These are phyloP conservation scores for Bellardia pandia DNA, from an alignment of 2,888 invertebrate species.

Conservation along the genomic window DNA sequence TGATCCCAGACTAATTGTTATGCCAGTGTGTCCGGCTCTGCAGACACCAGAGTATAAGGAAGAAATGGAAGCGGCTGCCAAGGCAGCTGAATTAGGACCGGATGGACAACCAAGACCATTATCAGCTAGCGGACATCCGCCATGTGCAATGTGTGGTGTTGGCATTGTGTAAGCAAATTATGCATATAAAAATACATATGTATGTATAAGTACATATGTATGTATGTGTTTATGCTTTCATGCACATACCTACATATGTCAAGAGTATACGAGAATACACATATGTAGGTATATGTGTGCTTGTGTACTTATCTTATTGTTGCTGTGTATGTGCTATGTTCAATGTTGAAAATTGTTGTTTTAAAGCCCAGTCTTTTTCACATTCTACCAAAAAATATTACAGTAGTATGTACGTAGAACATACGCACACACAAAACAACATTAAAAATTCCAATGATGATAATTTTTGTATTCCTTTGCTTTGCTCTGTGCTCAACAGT, in stretches of 20 bases:
- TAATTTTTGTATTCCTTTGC: constrained; percentile 38
- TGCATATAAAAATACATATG: constrained; percentile 66
- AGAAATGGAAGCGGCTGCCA: constrained; percentile 82
- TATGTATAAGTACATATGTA: background rate
- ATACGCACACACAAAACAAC: constrained; percentile 21
- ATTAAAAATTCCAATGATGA: constrained; percentile 59
- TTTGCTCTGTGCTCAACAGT: background rate
- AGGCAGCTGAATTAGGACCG: constrained; percentile 78
- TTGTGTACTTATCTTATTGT: constrained; percentile 27
- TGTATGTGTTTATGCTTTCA: constrained; percentile 19
- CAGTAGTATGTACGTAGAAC: background rate
- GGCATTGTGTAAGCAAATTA: constrained; percentile 83
- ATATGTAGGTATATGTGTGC: constrained; percentile 18
- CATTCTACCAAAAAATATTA: background rate
- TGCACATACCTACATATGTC: background rate
- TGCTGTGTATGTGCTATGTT: constrained; percentile 41
- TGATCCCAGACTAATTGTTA: constrained; percentile 82
- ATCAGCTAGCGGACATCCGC: constrained; percentile 82
- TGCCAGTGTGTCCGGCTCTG: constrained; percentile 82
- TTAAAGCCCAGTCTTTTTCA: constrained; percentile 14
- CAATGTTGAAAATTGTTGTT: constrained; percentile 45
- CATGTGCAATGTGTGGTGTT: constrained; percentile 83
- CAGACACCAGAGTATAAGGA: constrained; percentile 82
- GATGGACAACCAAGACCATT: constrained; percentile 79
- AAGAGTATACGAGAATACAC: background rate